These are phyloP conservation scores for Psophia crepitans DNA, from an alignment of 2,113 vertebrate species.

Conservation along the genomic window DNA sequence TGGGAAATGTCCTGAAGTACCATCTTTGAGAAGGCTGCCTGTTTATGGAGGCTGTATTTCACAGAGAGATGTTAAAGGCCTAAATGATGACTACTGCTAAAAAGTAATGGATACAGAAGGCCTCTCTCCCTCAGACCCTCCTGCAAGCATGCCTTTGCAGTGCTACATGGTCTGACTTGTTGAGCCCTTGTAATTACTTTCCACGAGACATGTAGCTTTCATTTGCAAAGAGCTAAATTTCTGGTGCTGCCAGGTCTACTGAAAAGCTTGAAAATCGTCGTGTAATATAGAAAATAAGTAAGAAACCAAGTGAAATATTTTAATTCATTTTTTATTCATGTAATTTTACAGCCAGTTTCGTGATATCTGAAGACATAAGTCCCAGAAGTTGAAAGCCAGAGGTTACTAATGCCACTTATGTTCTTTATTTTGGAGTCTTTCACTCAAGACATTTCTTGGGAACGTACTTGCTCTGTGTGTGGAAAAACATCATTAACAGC, in stretches of 20 bases:
- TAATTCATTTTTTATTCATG: neutral
- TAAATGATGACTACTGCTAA: neutral
- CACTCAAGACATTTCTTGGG: neutral
- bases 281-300: neutral
- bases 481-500: conserved; percentile 22
- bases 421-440: conserved; percentile 9
- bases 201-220: neutral
- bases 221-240: neutral
- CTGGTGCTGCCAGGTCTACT: neutral
- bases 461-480: neutral
- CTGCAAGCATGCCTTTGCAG: neutral
- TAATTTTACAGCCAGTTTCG: neutral
- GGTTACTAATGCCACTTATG: neutral
- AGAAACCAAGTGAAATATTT: neutral
- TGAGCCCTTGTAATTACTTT: neutral
- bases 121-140: neutral
- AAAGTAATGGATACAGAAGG: accelerated
- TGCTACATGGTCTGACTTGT: neutral
- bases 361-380: neutral
- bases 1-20: neutral
- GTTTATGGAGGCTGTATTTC: neutral
- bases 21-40: neutral
- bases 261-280: neutral
- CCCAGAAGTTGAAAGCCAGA: neutral
- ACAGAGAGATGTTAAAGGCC: neutral